phyloP scores from a whole-genome alignment of 2,888 invertebrate genomes.

The Orthosia gothica region DNA sequence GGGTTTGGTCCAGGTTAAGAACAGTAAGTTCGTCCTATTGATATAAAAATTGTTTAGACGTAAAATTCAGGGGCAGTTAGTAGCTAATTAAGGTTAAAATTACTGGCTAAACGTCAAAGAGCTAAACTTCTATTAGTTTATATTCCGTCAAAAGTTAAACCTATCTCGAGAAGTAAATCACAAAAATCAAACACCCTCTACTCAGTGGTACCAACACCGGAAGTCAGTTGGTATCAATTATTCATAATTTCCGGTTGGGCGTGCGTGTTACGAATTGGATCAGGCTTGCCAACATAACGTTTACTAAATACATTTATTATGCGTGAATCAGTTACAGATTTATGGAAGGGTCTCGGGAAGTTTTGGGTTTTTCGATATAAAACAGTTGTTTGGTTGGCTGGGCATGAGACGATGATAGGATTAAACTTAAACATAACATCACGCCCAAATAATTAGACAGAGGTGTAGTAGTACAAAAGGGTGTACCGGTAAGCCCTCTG shows the following conservation, averaged over 20 bases:
- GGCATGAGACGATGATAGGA: background rate
- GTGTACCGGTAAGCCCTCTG: too few relatives aligned
- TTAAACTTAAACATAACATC: background rate
- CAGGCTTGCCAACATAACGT: conserved; percentile 12
- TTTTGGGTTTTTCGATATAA: background rate
- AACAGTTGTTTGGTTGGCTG: background rate
- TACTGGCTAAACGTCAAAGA: too few relatives aligned
- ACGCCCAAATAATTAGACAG: too few relatives aligned
- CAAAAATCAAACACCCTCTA: background rate
- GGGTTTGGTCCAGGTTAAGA: too few relatives aligned
- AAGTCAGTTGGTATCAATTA: conserved; percentile 41
- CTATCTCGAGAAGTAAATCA: background rate
- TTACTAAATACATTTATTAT: conserved; percentile 17
- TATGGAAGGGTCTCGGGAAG: conserved; percentile 4
- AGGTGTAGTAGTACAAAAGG: too few relatives aligned
- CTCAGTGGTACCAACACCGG: conserved; percentile 18
- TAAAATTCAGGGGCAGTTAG: too few relatives aligned
- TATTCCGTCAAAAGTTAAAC: too few relatives aligned
- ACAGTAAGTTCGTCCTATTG: too few relatives aligned
- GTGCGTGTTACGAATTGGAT: conserved; percentile 34
- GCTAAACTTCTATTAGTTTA: too few relatives aligned
- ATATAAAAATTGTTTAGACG: too few relatives aligned
- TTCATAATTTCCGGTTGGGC: conserved; percentile 50
- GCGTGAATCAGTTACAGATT: conserved; percentile 13
- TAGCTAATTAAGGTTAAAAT: too few relatives aligned